Conservation (phyloP, 2,888 invertebrate species). For the Tetranychus piercei region DNA sequence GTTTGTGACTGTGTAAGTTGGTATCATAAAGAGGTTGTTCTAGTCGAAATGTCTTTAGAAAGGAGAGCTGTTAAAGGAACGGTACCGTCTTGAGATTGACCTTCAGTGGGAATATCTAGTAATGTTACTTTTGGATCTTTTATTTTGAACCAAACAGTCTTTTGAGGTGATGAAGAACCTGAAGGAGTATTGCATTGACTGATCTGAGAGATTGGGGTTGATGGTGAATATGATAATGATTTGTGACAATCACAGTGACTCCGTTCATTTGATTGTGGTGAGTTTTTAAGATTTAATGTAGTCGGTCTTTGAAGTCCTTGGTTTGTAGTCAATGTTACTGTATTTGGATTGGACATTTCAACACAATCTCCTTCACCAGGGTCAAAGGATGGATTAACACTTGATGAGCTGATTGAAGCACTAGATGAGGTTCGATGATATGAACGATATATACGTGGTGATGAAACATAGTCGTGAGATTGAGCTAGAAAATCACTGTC, state of each 20-base stretch:
- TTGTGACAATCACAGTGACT: background rate
- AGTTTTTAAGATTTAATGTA: background rate
- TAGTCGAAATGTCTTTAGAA: background rate
- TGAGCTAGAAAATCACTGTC: conserved; percentile 42
- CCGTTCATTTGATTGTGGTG: background rate
- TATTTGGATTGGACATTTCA: conserved; percentile 11
- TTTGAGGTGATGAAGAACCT: background rate
- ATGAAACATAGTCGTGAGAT: background rate
- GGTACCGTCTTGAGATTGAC: conserved; percentile 40
- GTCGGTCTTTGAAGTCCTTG: conserved; percentile 17
- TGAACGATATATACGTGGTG: conserved; percentile 24
- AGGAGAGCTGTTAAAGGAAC: conserved; percentile 37
- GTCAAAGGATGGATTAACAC: conserved; percentile 45
- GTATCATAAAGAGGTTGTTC: background rate
- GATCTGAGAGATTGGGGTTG: background rate
- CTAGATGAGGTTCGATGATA: conserved; percentile 63
- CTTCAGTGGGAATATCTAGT: conserved; percentile 42
- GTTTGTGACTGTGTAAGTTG: too few relatives aligned
- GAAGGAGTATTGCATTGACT: background rate
- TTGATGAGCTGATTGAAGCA: conserved; percentile 45
- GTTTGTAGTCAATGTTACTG: conserved; percentile 21
- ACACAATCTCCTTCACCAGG: conserved; percentile 37
- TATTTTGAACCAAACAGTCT: background rate
- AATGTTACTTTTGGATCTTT: conserved; percentile 31
- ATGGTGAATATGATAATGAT: background rate